These are phyloP conservation scores for Hemistola chrysoprasaria DNA, from an alignment of 2,888 invertebrate species.

Conservation along the genomic window DNA sequence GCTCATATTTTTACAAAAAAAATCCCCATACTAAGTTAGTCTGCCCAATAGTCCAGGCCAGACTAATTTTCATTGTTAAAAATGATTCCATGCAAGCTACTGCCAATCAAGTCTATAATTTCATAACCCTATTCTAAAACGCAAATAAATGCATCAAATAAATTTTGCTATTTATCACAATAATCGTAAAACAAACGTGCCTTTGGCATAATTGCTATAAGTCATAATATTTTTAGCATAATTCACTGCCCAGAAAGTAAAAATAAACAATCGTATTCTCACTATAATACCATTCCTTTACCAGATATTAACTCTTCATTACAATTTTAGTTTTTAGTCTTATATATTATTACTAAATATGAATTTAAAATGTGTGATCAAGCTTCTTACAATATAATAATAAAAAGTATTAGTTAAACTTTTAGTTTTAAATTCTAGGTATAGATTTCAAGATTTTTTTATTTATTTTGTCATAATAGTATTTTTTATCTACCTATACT, in stretches of 20 bases:
- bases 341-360: conserved; percentile 74
- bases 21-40: conserved; percentile 25
- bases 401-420: conserved; percentile 80
- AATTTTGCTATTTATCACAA: conserved; percentile 56
- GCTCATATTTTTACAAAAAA: conserved; percentile 44
- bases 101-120: conserved; percentile 21
- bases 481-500: conserved; percentile 77
- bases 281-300: conserved; percentile 55
- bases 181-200: conserved; percentile 59
- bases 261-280: conserved; percentile 52
- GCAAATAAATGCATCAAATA: conserved; percentile 30
- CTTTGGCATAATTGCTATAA: conserved; percentile 58
- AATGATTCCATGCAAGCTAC: conserved; percentile 20
- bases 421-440: conserved; percentile 79
- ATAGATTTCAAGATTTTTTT: conserved; percentile 78
- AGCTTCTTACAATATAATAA: conserved; percentile 78
- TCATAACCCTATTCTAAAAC: conserved; percentile 14
- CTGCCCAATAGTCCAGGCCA: conserved; percentile 8
- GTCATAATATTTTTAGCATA: conserved; percentile 31
- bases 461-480: conserved; percentile 69
- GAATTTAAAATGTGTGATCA: conserved; percentile 82
- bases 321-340: conserved; percentile 64
- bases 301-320: conserved; percentile 45
- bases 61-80: conserved; percentile 11
- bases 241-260: conserved; percentile 44